Evolutionary conservation across 2,113 vertebrate species (phyloP), one percentile per base, ranked within the genome.

Genomic region (Carassius carassius): DNA sequence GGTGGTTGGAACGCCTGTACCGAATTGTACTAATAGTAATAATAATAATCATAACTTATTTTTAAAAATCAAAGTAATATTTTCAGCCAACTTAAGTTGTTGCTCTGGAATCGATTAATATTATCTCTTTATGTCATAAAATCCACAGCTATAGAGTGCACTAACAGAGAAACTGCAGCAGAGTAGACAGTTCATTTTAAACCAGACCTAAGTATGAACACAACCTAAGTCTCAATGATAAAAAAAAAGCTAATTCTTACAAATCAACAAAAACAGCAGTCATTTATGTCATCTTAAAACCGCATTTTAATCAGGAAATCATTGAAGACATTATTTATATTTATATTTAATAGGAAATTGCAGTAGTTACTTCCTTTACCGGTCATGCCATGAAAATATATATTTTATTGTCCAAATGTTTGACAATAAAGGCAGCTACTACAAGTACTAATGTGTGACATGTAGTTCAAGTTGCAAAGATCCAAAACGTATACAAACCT

Each of bases 271-370:
- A 4, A 37, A 37, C 35, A 37, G 1, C 56, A 62, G 25, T 11
- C 60, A 44, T 80, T 80, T 19, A 80, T 49, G 60, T 16, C 4
- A 80, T 65, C 16, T 69, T 13, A 81, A 51, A 69, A 65, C 17
- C 17, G 1, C 16, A 67, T 67, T 81, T 67, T 67, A 81, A 49
- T 81, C 12, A 29, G 6, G 2, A 10, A 65, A 80, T 65, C 7
- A 25, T 6, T 65, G 35, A 47, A 65, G n/a, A 32, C 9, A 13
- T 25, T 29, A 44, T 62, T 63, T 25, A 63, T 29, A 44, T 62
- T 63, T 25, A 63, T 7, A 60, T 60, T 29, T 25, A 44, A 23
- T 4, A 51, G 13, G n/a, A 54, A 77, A 19, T 80, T 23, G 14
- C 4, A 80, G 44, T 5, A 16, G 21, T 49, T 29, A 11, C 23